Base-by-base conservation (phyloP, 2,113 vertebrate species). In the Callithrix jacchus region DNA sequence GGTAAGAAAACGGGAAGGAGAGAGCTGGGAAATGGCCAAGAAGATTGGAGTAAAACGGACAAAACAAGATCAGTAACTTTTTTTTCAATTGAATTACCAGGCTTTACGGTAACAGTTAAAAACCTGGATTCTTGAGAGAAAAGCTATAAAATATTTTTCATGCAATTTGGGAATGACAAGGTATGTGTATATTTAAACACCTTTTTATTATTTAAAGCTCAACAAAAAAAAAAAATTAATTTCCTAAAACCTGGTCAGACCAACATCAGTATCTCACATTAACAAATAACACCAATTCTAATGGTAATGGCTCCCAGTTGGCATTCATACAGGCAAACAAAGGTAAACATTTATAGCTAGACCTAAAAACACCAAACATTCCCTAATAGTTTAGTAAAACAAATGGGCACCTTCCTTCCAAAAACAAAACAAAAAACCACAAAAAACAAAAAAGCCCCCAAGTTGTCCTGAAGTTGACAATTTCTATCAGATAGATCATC, bases 311-410 rank as follows among this genome's bases (percentile, higher is more conserved):
- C 98, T 98, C 98, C 97, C 98, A 99, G 99, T 99, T 99, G 99
- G 99, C 99, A 99, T 99, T 99, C 99, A 99, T 99, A 99, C 99
- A 99, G 99, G 99, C 99, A 99, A 99, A 99, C 99, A 98, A 99
- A 99, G 99, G 99, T 99, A 99, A 99, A 99, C 99, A 99, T 99
- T 98, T 98, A 97, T 93, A 98, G 88, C 98, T 98, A 98, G 96
- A 98, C 97, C 98, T 98, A 98, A 98, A 98, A 98, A 98, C 95
- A 98, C 93, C 97, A 98, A 98, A 98, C 98, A 97, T 97, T 97
- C 96, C 98, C 97, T 92, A 97, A 98, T 93, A 97, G 97, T 79
- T 97, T 97, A 95, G 98, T 85, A 97, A 97, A 97, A 93, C 94
- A 98, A 98, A 98, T 98, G 98, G 98, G 97, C 98, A 98, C 98